Conservation (phyloP, 2,113 vertebrate genomes). For the Trachemys scripta region DNA sequence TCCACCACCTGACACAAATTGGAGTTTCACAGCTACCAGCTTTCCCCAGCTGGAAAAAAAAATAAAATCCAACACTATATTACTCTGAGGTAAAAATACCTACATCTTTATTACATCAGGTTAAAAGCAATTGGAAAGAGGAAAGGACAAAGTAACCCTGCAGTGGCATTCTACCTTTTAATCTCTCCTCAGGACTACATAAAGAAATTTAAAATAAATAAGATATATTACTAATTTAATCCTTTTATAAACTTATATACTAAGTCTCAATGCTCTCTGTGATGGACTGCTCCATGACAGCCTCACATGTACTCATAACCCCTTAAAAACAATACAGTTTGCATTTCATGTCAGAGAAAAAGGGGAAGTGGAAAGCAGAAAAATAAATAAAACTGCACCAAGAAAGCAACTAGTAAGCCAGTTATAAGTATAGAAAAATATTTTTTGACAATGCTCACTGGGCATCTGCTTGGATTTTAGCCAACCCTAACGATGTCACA, state of each 20-base stretch:
- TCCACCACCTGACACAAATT: fast-evolving
- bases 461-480: neutral
- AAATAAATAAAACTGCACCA: neutral
- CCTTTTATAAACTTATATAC: neutral
- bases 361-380: neutral
- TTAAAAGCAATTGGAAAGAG: neutral
- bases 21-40: neutral
- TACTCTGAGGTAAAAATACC: neutral
- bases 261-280: neutral
- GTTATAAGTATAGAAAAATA: neutral
- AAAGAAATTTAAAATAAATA: neutral
- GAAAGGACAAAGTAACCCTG: neutral
- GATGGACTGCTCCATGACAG: neutral
- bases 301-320: neutral
- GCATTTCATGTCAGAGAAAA: neutral
- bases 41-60: neutral
- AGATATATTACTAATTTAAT: fast-evolving
- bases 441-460: neutral
- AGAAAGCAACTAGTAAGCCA: neutral
- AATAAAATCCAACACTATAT: neutral
- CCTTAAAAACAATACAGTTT: neutral
- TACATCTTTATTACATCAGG: neutral
- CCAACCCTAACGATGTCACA: neutral
- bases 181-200: neutral
- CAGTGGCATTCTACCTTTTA: neutral